A percentile compares a stretch with the other conserved stretches of the same genome.
phyloP scores from a whole-genome alignment of 2,113 vertebrate genomes.

The Nycticryphes semicollaris region DNA sequence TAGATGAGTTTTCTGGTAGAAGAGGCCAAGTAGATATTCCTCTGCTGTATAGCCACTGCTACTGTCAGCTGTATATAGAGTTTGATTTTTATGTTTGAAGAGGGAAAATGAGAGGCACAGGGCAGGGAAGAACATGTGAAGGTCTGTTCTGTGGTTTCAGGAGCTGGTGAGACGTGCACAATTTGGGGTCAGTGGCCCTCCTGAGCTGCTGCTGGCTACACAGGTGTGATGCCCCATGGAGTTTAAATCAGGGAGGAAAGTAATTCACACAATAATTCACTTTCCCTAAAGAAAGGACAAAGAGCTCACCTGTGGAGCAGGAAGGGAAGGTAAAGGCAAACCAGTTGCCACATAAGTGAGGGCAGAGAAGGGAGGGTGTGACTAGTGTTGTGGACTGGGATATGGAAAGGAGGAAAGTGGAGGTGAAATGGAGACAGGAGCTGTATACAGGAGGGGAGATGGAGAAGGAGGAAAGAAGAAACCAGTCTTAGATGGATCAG shows the following conservation, averaged over 20 bases:
- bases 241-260: background rate
- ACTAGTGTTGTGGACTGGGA: background rate
- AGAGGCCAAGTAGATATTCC: background rate
- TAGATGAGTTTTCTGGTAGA: background rate
- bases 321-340: background rate
- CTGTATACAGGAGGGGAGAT: background rate
- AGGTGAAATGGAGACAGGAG: background rate
- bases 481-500: background rate
- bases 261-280: background rate
- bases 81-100: background rate
- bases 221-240: background rate
- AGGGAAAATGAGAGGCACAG: background rate
- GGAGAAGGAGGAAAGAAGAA: background rate
- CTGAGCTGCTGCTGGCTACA: background rate
- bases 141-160: background rate
- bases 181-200: background rate
- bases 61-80: background rate
- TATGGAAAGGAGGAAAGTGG: background rate
- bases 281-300: background rate
- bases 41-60: background rate
- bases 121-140: background rate
- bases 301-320: background rate
- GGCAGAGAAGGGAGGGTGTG: background rate
- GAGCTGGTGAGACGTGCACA: background rate
- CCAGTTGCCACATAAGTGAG: background rate